Conservation (phyloP, 1,140 invertebrate genomes). For the Magallana ariakensis region DNA sequence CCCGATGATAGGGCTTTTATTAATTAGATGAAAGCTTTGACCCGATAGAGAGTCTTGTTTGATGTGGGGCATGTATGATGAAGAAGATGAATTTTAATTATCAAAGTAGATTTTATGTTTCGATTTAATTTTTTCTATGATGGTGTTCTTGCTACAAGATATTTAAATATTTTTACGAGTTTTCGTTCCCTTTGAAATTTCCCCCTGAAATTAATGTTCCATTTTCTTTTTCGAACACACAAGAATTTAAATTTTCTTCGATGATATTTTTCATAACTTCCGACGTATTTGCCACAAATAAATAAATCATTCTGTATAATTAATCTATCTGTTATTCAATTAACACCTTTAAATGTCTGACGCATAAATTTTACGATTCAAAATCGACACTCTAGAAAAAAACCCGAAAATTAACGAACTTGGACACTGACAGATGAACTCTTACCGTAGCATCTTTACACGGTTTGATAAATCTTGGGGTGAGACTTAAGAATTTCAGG, state of each 20-base stretch:
- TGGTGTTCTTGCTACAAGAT: no score
- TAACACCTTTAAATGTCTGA: no score
- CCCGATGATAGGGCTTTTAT: background rate
- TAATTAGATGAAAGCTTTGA: constrained; percentile 33
- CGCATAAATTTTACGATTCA: background rate
- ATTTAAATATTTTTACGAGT: no score
- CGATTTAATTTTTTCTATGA: no score
- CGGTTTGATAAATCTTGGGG: background rate
- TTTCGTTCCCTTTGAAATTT: no score
- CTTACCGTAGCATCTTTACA: background rate
- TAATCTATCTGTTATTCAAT: no score
- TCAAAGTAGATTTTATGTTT: background rate
- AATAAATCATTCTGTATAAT: no score
- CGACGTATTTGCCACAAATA: no score
- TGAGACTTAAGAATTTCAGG: background rate
- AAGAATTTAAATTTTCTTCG: no score
- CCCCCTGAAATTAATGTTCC: no score
- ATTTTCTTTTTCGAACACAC: no score
- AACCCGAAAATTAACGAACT: background rate
- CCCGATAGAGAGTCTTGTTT: constrained; percentile 8
- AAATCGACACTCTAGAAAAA: background rate
- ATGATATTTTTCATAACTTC: no score
- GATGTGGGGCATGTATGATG: constrained; percentile 27
- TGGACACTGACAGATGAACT: constrained; percentile 17
- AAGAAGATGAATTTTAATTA: background rate